Evolutionary conservation across 2,888 invertebrate species (phyloP).

Genomic region (Hyposoter didymator): DNA sequence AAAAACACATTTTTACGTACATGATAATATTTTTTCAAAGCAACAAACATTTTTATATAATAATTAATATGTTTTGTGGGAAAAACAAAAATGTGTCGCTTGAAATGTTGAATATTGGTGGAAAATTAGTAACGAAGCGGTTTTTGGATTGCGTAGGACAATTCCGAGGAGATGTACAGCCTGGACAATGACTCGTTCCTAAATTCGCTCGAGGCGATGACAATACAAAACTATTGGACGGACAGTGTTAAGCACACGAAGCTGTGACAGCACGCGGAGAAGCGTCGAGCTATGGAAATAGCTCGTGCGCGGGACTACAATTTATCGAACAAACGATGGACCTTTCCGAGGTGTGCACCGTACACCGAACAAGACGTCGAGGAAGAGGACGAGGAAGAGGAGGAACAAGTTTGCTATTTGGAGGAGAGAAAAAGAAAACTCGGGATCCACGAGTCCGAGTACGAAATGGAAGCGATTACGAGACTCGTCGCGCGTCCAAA

Average conservation of each 20-base stretch:
- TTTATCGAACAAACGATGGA: constrained; percentile 41
- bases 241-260: constrained; percentile 96
- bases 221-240: constrained; percentile 97
- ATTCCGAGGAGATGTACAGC: constrained; percentile 97
- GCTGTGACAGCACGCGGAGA: constrained; percentile 86
- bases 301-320: constrained; percentile 54
- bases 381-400: constrained; percentile 20
- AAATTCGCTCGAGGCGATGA: constrained; percentile 96
- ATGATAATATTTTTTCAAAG: too few relatives aligned
- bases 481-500: constrained; percentile 61
- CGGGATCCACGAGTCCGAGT: constrained; percentile 7
- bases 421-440: constrained; percentile 2
- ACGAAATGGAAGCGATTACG: constrained; percentile 56
- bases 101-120: background rate
- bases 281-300: constrained; percentile 56
- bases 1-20: too few relatives aligned
- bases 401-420: constrained; percentile 2
- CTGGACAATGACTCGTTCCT: constrained; percentile 97
- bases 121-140: background rate
- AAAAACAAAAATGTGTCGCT: background rate
- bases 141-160: constrained; percentile 89
- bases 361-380: constrained; percentile 39
- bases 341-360: constrained; percentile 49
- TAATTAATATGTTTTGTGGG: too few relatives aligned
- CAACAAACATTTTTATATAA: too few relatives aligned